A percentile compares a stretch with the other conserved stretches of the same genome.
phyloP scores from a whole-genome alignment of 2,113 vertebrate species.

The Heliornis fulica region DNA sequence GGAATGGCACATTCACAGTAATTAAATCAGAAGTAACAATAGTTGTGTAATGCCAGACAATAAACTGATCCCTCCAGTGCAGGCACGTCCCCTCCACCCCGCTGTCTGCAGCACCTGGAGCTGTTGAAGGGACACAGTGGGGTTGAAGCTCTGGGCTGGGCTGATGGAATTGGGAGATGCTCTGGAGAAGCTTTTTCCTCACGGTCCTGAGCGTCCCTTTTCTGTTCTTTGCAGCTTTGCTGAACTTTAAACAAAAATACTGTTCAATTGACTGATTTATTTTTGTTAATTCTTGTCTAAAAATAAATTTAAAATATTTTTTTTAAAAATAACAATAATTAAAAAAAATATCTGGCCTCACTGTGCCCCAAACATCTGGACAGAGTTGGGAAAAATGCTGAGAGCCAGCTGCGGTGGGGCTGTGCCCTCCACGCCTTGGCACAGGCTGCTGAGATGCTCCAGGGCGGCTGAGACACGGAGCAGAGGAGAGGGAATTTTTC shows the following conservation, averaged over 20 bases:
- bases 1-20: background rate
- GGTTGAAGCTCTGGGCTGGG: background rate
- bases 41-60: background rate
- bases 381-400: rapidly evolving
- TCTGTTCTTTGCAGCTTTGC: background rate
- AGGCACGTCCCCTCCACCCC: background rate
- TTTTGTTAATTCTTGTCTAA: no score
- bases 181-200: background rate
- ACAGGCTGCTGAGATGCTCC: background rate
- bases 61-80: rapidly evolving
- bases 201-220: rapidly evolving
- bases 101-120: background rate
- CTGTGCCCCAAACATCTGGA: background rate
- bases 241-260: background rate
- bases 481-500: background rate
- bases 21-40: background rate
- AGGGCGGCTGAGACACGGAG: background rate
- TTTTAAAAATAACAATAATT: no score
- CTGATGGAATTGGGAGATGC: background rate
- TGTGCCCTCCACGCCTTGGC: background rate
- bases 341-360: no score
- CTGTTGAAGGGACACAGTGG: background rate
- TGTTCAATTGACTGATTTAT: background rate
- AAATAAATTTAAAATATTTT: no score
- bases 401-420: rapidly evolving